Percentiles rank a stretch among this genome's conserved stretches.
phyloP scores from a whole-genome alignment of 2,888 invertebrate species.

The Microchrysa polita region DNA sequence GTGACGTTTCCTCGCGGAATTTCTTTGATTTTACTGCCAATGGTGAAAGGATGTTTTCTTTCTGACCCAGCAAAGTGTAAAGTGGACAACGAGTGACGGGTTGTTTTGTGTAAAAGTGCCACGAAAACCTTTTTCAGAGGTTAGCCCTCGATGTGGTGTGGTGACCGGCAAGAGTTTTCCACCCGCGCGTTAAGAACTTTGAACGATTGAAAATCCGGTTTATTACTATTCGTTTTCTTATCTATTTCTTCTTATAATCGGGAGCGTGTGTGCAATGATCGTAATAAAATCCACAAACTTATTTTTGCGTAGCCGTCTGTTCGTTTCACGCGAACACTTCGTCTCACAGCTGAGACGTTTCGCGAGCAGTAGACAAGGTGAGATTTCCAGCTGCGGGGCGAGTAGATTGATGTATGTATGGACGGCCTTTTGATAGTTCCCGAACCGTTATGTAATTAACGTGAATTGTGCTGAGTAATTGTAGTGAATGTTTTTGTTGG shows the following conservation, averaged over 20 bases:
- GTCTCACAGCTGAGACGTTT: not conserved
- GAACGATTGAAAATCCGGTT: not conserved
- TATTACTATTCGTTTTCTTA: not conserved
- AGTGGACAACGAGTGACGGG: too few species aligned
- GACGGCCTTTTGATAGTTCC: not conserved
- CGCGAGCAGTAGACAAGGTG: not conserved
- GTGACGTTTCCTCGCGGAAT: too few species aligned
- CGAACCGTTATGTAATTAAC: not conserved
- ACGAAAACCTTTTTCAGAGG: too few species aligned
- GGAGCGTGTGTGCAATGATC: not conserved
- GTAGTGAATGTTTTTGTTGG: not conserved
- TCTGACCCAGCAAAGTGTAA: too few species aligned
- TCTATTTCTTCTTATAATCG: too few species aligned
- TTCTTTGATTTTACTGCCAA: too few species aligned
- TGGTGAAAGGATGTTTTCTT: too few species aligned
- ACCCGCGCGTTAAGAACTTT: not conserved
- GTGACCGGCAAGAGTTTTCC: not conserved
- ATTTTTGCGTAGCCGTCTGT: not conserved
- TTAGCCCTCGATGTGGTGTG: not conserved
- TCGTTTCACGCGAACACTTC: conserved; percentile 12
- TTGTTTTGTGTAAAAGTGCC: too few species aligned
- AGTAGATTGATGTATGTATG: not conserved
- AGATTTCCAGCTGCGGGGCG: not conserved
- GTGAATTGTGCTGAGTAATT: conserved; percentile 46
- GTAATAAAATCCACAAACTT: not conserved